These are phyloP conservation scores for Polypterus bichir DNA, from an alignment of 2,113 vertebrate genomes.

Conservation along the genomic window DNA sequence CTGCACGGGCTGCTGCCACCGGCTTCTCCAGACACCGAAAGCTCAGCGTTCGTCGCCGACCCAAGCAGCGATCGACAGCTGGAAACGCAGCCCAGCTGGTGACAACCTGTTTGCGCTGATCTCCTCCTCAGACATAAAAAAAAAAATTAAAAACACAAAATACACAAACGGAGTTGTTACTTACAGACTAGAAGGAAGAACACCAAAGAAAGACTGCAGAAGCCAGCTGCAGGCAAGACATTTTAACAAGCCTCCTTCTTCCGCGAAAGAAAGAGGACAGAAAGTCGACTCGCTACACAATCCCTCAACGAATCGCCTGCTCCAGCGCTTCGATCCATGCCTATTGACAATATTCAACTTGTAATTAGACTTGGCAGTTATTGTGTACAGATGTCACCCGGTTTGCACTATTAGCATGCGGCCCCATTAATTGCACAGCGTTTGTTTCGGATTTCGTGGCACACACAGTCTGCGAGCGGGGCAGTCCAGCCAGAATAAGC, in stretches of 20 bases:
- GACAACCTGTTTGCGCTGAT: conserved; percentile 16
- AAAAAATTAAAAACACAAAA: too few relatives aligned
- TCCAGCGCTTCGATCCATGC: conserved; percentile 25
- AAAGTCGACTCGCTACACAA: neutral
- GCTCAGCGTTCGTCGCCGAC: too few relatives aligned
- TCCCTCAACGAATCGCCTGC: conserved; percentile 30
- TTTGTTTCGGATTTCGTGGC: conserved; percentile 6
- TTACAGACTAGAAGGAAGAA: too few relatives aligned
- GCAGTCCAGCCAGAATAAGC: neutral
- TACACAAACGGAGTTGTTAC: too few relatives aligned
- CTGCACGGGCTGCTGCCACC: too few relatives aligned
- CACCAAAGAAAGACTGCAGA: too few relatives aligned
- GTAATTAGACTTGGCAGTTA: conserved; percentile 20
- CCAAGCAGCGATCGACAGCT: too few relatives aligned
- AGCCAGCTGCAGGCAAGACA: too few relatives aligned
- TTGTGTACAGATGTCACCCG: conserved; percentile 9
- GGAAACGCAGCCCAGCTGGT: neutral
- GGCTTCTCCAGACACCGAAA: too few relatives aligned
- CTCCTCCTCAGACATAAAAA: conserved; percentile 2
- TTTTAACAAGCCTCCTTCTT: too few relatives aligned
- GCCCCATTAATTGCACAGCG: conserved; percentile 6
- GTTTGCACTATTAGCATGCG: conserved; percentile 13
- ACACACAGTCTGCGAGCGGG: conserved; percentile 5
- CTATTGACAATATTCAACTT: conserved; percentile 31
- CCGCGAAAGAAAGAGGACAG: too few relatives aligned